Base-by-base conservation (phyloP, 2,888 invertebrate species). In the Amaurobius ferox region DNA sequence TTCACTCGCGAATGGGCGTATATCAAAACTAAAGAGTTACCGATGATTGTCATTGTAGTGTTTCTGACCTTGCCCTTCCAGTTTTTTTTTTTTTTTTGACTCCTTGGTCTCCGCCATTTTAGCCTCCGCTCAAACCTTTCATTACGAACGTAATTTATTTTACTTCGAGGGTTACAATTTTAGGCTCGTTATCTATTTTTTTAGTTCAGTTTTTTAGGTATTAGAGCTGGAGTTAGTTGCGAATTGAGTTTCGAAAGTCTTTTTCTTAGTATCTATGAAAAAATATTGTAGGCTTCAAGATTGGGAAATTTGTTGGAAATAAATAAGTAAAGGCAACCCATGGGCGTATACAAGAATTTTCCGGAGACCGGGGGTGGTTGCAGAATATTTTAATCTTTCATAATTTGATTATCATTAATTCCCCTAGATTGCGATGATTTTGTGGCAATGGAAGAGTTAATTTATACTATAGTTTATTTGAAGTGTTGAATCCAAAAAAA, bases 1-100 rank as follows among this genome's bases (percentile, higher is more conserved):
- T 55, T 1, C 23, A 23, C 55, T 55, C 55, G 55, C 55, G 55
- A 55, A 55, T 55, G 55, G 55, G 55, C 55, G 55, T 19, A 23
- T 23, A 6, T 1, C 23, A 3, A 23, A 55, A 23, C 5, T 55
- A 55, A 55, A 55, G 55, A 55, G 55, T 55, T 55, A 44, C 44
- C 6, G 55, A 23, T 16, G 23, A 55, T 5, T 55, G 55, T 55
- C 55, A 55, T 55, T 55, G 1, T 55, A 55, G 55, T 55, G 55
- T 55, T 55, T 55, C 55, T 23, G 23, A 55, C 55, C 55, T 55
- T 55, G 55, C 16, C 23, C 23, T 55, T 23, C 55, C 55, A 55
- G 55, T 55, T 23, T 23, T 23, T 55, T 55, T 23, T 35, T 35
- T 35, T 23, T 55, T 55, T 16, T 55, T 55, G 19, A 23, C 55